Conservation (phyloP, 2,888 invertebrate species). For the Ryuthela nishihirai region DNA sequence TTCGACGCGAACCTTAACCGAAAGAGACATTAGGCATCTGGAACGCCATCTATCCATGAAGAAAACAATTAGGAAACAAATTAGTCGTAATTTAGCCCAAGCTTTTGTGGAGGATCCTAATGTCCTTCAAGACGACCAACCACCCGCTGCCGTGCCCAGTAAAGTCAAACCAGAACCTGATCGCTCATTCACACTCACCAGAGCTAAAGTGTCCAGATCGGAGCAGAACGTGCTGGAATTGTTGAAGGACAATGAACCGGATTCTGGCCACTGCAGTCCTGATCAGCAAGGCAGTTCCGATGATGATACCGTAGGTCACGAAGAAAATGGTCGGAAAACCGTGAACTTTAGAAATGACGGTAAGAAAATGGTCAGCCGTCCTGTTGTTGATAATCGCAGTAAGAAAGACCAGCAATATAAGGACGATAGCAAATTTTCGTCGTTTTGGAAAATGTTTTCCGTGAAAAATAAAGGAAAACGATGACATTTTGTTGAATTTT, state of each 20-base stretch:
- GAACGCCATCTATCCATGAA: slow-evolving; percentile 81
- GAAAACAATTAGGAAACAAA: slow-evolving; percentile 78
- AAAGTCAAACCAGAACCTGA: not conserved
- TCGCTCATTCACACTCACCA: slow-evolving; percentile 2
- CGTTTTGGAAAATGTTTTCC: too few relatives aligned
- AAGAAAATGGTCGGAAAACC: too few relatives aligned
- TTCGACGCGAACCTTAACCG: slow-evolving; percentile 17
- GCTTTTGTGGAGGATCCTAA: slow-evolving; percentile 34
- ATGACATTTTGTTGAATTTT: too few relatives aligned
- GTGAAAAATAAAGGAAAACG: too few relatives aligned
- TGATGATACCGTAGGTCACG: not conserved
- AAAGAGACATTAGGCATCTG: slow-evolving; percentile 61
- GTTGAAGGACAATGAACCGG: slow-evolving; percentile 1
- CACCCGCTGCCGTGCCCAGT: not conserved
- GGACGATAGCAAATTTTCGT: too few relatives aligned
- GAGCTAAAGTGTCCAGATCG: slow-evolving; percentile 10
- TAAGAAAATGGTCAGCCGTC: too few relatives aligned
- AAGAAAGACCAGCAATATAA: too few relatives aligned
- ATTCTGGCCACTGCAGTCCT: slow-evolving; percentile 5
- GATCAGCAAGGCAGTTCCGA: not conserved
- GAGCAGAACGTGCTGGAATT: slow-evolving; percentile 12
- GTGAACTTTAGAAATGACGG: too few relatives aligned
- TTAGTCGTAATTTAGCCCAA: slow-evolving; percentile 76
- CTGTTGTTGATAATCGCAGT: too few relatives aligned
- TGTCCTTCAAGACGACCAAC: not conserved